Percentiles rank a stretch among this genome's conserved stretches.
Conservation (phyloP, 2,113 vertebrate species). For the Poecile atricapillus region DNA sequence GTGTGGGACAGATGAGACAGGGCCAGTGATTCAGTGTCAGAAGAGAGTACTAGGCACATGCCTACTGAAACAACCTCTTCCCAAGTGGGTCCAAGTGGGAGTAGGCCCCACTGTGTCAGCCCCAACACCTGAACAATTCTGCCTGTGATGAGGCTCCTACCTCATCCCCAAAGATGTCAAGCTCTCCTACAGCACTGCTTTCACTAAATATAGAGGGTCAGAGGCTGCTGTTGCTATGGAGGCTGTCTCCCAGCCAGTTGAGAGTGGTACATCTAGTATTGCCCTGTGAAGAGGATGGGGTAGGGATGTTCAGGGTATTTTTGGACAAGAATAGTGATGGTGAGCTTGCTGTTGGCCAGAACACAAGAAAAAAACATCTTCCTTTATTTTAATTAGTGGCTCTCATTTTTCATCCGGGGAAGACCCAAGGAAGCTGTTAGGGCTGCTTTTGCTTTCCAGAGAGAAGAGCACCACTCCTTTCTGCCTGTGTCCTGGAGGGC, state of each 20-base stretch:
- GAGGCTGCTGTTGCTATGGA: neutral
- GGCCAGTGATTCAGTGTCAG: neutral
- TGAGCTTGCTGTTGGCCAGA: neutral
- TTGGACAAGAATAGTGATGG: neutral
- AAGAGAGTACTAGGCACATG: neutral
- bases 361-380: neutral
- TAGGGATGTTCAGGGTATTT: neutral
- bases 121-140: neutral
- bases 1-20: neutral
- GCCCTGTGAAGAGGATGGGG: neutral
- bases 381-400: neutral
- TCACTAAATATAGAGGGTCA: neutral
- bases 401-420: neutral
- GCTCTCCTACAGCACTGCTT: neutral
- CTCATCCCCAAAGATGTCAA: neutral
- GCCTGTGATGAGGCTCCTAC: neutral
- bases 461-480: neutral
- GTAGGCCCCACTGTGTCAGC: neutral
- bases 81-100: neutral
- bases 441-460: neutral
- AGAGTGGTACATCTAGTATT: neutral
- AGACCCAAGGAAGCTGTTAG: neutral
- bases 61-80: neutral
- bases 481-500: neutral
- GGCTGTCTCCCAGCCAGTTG: neutral